A percentile compares a stretch with the other conserved stretches of the same genome.
These are phyloP conservation scores for Lucinisca nassula DNA, from an alignment of 2,888 invertebrate genomes.

Conservation along the genomic window DNA sequence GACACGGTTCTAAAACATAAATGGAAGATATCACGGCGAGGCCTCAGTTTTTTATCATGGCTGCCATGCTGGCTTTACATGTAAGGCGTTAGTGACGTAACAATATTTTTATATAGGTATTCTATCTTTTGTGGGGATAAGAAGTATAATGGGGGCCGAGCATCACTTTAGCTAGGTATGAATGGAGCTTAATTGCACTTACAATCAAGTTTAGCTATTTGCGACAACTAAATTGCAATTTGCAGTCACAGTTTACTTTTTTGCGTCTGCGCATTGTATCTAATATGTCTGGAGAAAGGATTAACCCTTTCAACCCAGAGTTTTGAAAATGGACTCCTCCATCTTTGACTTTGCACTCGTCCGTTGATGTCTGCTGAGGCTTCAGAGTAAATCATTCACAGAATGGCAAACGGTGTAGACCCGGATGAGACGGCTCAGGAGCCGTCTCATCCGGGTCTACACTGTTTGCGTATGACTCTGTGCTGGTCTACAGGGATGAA, in stretches of 20 bases:
- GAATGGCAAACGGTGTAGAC: no score
- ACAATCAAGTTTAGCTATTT: not conserved
- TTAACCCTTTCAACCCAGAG: no score
- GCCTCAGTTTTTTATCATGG: not conserved
- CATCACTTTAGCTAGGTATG: not conserved
- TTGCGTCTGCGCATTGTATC: not conserved
- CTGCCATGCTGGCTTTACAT: not conserved
- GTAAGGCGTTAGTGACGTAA: not conserved
- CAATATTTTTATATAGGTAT: not conserved
- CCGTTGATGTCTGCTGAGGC: no score
- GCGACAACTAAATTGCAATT: not conserved
- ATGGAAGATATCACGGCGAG: no score
- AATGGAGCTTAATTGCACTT: conserved; percentile 2
- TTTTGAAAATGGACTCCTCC: no score
- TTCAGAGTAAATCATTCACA: no score
- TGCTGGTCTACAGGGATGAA: no score
- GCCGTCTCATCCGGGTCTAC: no score
- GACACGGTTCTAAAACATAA: no score
- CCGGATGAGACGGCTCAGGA: no score
- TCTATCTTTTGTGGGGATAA: not conserved
- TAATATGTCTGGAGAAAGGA: not conserved
- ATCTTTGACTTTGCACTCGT: no score
- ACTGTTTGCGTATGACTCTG: no score
- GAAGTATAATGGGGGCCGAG: not conserved
- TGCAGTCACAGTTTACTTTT: not conserved